Conservation (phyloP, 30 jellyfish, hydroid and myxozoan species). For the Cassiopea andromeda region DNA sequence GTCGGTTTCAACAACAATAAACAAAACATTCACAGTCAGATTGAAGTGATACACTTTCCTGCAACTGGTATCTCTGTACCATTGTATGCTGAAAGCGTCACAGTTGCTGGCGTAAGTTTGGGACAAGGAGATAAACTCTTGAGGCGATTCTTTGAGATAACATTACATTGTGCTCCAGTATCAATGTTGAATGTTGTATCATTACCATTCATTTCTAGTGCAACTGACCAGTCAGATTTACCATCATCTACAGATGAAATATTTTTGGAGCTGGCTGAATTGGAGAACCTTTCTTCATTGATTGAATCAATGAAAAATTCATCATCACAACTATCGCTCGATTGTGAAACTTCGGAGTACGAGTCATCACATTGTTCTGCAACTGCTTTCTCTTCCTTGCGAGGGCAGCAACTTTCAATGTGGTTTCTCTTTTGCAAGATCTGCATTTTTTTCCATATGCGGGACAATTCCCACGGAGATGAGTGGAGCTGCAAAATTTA, state of each 20-base stretch:
- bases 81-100: conserved; percentile 48
- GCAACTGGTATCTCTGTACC: conserved; percentile 43
- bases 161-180: conserved; percentile 64
- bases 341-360: too few relatives aligned
- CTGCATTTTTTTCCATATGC: too few relatives aligned
- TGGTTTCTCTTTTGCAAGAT: too few relatives aligned
- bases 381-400: too few relatives aligned
- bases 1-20: conserved; percentile 48
- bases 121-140: conserved; percentile 39
- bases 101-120: conserved; percentile 47
- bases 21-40: conserved; percentile 18
- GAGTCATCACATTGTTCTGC: too few relatives aligned
- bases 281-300: not conserved
- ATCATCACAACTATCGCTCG: too few relatives aligned
- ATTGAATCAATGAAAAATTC: too few relatives aligned
- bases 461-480: too few relatives aligned
- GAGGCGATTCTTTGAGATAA: conserved; percentile 21
- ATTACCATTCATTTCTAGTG: too few relatives aligned
- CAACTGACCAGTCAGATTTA: too few relatives aligned
- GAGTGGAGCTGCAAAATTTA: too few relatives aligned
- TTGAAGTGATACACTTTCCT: conserved; percentile 39
- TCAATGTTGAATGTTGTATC: conserved; percentile 40
- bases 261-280: conserved; percentile 21
- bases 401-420: too few relatives aligned
- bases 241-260: not conserved